Conservation (phyloP, 2,888 invertebrate genomes). For the Amblyjoppa proteus region DNA sequence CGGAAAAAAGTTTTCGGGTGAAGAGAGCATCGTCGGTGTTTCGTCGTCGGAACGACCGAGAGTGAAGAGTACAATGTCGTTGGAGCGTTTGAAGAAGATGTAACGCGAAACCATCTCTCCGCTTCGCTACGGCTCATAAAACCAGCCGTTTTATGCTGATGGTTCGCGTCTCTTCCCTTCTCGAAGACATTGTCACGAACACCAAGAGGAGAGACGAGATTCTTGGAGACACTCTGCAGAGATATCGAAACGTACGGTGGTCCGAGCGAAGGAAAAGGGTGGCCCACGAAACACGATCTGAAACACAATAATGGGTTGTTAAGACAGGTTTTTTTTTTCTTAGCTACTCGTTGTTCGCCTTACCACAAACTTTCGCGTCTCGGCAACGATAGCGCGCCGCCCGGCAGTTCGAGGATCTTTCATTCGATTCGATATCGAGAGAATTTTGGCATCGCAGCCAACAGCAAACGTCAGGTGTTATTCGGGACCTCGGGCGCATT, state of each 20-base stretch:
- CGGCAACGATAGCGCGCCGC: no score
- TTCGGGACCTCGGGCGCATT: slow-evolving; percentile 50
- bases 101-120: slow-evolving; percentile 81
- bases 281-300: slow-evolving; percentile 30
- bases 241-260: slow-evolving; percentile 1
- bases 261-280: slow-evolving; percentile 52
- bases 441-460: slow-evolving; percentile 77
- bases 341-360: slow-evolving; percentile 1
- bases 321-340: slow-evolving; percentile 35
- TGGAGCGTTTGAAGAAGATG: slow-evolving; percentile 79
- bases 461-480: slow-evolving; percentile 77
- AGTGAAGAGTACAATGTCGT: slow-evolving; percentile 44
- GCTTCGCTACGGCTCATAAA: slow-evolving; percentile 82
- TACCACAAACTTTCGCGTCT: slow-evolving; percentile 42
- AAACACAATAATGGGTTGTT: slow-evolving; percentile 35
- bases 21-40: slow-evolving; percentile 20
- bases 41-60: slow-evolving; percentile 44
- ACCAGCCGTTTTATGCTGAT: slow-evolving; percentile 84
- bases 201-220: slow-evolving; percentile 61
- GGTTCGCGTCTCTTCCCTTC: slow-evolving; percentile 70
- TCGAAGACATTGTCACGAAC: slow-evolving; percentile 76
- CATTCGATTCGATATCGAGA: slow-evolving; percentile 62
- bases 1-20: slow-evolving; percentile 44
- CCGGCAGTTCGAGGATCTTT: slow-evolving; percentile 4
- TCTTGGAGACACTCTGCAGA: slow-evolving; percentile 17